phyloP scores from a whole-genome alignment of 2,888 invertebrate genomes.

The Thymelicus sylvestris region DNA sequence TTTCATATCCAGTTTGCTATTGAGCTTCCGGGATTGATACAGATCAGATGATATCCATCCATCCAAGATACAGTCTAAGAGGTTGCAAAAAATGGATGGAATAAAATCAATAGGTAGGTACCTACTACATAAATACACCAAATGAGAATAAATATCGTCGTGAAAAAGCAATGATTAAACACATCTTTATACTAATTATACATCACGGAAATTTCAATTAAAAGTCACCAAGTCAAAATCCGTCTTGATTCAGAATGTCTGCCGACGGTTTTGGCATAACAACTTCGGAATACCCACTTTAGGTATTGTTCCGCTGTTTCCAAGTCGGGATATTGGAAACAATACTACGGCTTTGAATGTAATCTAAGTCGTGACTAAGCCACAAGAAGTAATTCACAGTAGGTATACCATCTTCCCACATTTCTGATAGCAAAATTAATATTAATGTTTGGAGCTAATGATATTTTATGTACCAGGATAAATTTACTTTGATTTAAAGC shows the following conservation, averaged over 20 bases:
- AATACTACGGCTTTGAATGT: conserved; percentile 25
- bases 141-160: too few relatives aligned
- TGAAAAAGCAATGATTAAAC: too few relatives aligned
- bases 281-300: conserved; percentile 21
- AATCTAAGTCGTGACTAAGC: conserved; percentile 29
- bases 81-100: too few relatives aligned
- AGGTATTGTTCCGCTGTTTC: conserved; percentile 14
- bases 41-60: too few relatives aligned
- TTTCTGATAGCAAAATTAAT: conserved; percentile 22
- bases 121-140: too few relatives aligned
- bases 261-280: conserved; percentile 16
- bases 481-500: not conserved
- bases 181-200: too few relatives aligned
- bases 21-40: too few relatives aligned
- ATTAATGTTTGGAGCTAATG: conserved; percentile 10
- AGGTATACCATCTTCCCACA: conserved; percentile 6
- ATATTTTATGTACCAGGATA: not conserved
- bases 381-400: conserved; percentile 17
- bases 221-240: not conserved
- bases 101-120: too few relatives aligned
- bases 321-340: conserved; percentile 26
- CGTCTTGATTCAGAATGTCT: conserved; percentile 1
- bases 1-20: not conserved
- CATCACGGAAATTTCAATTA: too few relatives aligned
- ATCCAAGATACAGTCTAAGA: too few relatives aligned